phyloP scores from a whole-genome alignment of 92 coral and sea anemone genomes.

The Bergia puertoricense region DNA sequence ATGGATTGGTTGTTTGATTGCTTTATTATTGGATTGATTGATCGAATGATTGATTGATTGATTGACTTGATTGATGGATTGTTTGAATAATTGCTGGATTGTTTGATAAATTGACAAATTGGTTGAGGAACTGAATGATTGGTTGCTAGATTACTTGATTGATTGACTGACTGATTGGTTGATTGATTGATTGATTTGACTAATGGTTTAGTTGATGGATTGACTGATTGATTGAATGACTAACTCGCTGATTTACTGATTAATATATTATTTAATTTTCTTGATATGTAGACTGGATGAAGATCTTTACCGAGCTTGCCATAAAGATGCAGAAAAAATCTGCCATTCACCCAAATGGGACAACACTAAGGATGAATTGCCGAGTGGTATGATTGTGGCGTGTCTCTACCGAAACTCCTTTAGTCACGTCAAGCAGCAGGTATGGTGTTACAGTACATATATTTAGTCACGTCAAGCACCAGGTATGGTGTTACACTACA shows the following conservation, averaged over 20 bases:
- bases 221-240: not conserved
- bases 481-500: not conserved
- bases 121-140: not conserved
- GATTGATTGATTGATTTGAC: not conserved
- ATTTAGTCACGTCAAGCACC: slow-evolving; percentile 40
- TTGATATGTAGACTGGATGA: slow-evolving; percentile 74
- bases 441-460: not conserved
- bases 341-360: slow-evolving; percentile 57
- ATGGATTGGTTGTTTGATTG: not conserved
- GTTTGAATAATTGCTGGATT: not conserved
- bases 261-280: not conserved
- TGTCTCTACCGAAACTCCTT: slow-evolving; percentile 86
- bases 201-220: no score
- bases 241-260: not conserved
- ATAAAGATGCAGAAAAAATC: slow-evolving; percentile 63
- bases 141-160: not conserved
- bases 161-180: not conserved
- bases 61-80: not conserved
- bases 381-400: slow-evolving; percentile 79
- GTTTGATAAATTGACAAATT: not conserved
- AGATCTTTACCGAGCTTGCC: slow-evolving; percentile 72
- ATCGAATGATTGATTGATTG: not conserved
- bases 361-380: slow-evolving; percentile 68
- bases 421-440: slow-evolving; percentile 39
- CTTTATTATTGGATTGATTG: not conserved